Evolutionary conservation across 2,113 vertebrate genomes (phyloP), one percentile per base, ranked within the genome.

Genomic region (Apteryx owenii): DNA sequence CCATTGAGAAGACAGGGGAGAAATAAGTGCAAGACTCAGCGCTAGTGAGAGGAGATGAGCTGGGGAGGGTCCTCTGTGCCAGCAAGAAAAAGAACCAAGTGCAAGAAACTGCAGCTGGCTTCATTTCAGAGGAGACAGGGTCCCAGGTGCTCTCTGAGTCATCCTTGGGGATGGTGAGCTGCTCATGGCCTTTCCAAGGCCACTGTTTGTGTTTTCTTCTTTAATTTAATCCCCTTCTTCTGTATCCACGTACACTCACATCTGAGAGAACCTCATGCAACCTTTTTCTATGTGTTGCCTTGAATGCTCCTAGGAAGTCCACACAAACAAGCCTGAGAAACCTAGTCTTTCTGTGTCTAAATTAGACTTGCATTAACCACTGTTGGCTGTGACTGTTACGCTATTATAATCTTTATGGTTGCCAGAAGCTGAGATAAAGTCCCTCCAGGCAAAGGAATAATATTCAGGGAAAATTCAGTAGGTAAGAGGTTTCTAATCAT

Each of bases 401-500:
- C 8, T 87, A 16, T 9, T 84, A 64, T 33, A 46, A 36, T 71
- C 77, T 94, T 93, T 71, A 38, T 68, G 75, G 44, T 60, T 95
- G 50, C 40, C 6, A 26, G 60, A 73, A 93, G 19, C 3, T 54
- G 36, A 77, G 22, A 26, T 70, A 54, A 18, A 44, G 14, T 40
- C 31, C 58, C 22, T 72, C 56, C 0, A 0, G 71, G 66, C 29
- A 88, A 91, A 94, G 6, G 15, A 70, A 17, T 54, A 85, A 92
- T 80, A 31, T 87, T 62, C 76, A 15, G 77, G 56, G 72, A 83
- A 94, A 93, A 96, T 78, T 75, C 71, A 91, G 22, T 25, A 94
- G 79, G 76, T 91, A 88, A 83, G 42, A 91, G 22, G 3, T 25
- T 96, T 96, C 77, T 78, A 94, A 89, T 96, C 28, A 86, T 64